Conservation (phyloP, 2,888 invertebrate species). For the Halictus quadricinctus region DNA sequence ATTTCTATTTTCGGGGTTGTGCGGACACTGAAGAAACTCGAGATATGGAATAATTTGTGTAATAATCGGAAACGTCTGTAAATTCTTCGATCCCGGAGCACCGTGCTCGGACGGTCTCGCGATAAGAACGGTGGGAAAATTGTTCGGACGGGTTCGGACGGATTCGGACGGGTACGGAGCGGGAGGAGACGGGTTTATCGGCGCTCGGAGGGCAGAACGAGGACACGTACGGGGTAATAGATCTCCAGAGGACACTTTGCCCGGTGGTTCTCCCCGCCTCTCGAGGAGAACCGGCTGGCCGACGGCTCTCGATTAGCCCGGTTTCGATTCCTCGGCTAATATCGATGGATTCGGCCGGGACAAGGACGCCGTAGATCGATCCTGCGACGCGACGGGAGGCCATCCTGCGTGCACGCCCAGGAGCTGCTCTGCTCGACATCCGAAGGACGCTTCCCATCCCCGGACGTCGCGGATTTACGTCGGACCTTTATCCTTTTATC, state of each 20-base stretch:
- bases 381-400: constrained; percentile 39
- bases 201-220: neutral
- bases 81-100: neutral
- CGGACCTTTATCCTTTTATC: constrained; percentile 3
- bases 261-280: neutral
- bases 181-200: constrained; percentile 1
- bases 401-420: constrained; percentile 11
- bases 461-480: constrained; percentile 3
- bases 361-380: constrained; percentile 65
- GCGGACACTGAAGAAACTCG: neutral
- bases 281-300: constrained; percentile 27
- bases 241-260: constrained; percentile 38
- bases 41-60: neutral
- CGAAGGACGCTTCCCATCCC: constrained; percentile 7
- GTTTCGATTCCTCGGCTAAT: constrained; percentile 55
- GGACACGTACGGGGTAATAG: constrained; percentile 22
- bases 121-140: neutral
- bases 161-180: neutral
- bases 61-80: neutral
- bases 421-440: neutral
- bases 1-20: neutral
- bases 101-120: neutral
- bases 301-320: constrained; percentile 44
- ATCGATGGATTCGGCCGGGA: constrained; percentile 61
- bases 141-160: neutral